Evolutionary conservation across 2,113 vertebrate species (phyloP), one percentile per base, ranked within the genome.

Genomic region (Trochalopteron elliotii): DNA sequence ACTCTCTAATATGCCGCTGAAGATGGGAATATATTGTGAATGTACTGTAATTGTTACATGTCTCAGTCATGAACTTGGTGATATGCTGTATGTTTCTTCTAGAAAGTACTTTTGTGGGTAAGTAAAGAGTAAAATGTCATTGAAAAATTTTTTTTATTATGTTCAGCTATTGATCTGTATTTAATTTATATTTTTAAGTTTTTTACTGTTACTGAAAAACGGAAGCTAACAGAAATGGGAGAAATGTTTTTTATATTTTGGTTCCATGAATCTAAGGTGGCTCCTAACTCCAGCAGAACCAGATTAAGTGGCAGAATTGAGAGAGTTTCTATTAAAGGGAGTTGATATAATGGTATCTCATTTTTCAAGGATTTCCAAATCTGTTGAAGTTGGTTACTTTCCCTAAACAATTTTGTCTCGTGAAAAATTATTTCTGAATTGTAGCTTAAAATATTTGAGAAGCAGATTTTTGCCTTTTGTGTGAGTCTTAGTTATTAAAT

Each of bases 81-180:
- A 25, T 87, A 10, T 5, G 9, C 40, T 81, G 28, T 61, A 14
- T 75, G 28, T 33, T 85, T 65, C 77, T 95, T 95, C 83, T 55
- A 82, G 52, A 64, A 81, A 64, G 37, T 65, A 59, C 40, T 52
- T 87, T 64, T 37, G 5, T 71, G 68, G 91, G 94, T 96, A 91
- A 96, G 91, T 92, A 61, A 72, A 79, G 12, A 96, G 93, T 89
- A 49, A 69, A 71, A 10, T 89, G 31, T 55, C 35, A 94, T 86
- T 72, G 14, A 40, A 65, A 84, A 65, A 69, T 17, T 30, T 39
- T 2, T 50, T 80, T 23, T 21, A 8, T 78, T 39, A 7, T 68
- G 10, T 82, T 91, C n/a, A 76, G n/a, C n/a, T 30, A 0, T 78
- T 84, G 72, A 68, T 74, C 31, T 59, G 15, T 67, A 47, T 68